Percentiles rank a stretch among this genome's conserved stretches.
phyloP scores from a whole-genome alignment of 2,888 invertebrate species.

The Pandemis cinnamomeana region DNA sequence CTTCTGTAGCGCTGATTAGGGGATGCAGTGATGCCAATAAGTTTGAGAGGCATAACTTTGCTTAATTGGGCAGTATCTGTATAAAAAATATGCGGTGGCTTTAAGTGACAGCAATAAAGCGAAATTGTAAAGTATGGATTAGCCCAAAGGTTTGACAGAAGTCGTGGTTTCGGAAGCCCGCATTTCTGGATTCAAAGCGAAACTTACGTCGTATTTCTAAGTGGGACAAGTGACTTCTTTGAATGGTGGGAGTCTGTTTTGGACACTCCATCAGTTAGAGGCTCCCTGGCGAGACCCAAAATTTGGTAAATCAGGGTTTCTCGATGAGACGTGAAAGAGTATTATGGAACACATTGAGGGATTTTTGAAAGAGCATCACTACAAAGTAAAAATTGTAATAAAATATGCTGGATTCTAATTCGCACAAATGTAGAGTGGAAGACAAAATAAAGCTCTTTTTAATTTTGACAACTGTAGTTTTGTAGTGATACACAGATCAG shows the following conservation, averaged over 20 bases:
- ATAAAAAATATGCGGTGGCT: not conserved
- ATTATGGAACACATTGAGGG: not conserved
- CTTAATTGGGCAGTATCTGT: not conserved
- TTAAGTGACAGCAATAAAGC: not conserved
- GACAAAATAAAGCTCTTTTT: no score
- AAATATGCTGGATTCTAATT: no score
- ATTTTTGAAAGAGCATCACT: not conserved
- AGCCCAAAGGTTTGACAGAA: not conserved
- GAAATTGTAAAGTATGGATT: not conserved
- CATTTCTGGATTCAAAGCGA: not conserved
- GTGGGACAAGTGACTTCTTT: not conserved
- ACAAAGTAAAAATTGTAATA: no score
- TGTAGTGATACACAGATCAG: no score
- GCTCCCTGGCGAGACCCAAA: not conserved
- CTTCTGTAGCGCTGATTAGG: not conserved
- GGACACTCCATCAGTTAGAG: not conserved
- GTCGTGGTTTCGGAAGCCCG: not conserved
- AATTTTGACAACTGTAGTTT: no score
- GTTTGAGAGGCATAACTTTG: not conserved
- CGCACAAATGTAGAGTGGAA: no score
- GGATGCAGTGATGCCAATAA: not conserved
- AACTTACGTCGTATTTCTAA: not conserved
- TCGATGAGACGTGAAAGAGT: not conserved
- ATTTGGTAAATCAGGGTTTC: no score
- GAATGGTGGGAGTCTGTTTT: not conserved